These are phyloP conservation scores for Pomacea canaliculata DNA, from an alignment of 2,888 invertebrate species.

Conservation along the genomic window DNA sequence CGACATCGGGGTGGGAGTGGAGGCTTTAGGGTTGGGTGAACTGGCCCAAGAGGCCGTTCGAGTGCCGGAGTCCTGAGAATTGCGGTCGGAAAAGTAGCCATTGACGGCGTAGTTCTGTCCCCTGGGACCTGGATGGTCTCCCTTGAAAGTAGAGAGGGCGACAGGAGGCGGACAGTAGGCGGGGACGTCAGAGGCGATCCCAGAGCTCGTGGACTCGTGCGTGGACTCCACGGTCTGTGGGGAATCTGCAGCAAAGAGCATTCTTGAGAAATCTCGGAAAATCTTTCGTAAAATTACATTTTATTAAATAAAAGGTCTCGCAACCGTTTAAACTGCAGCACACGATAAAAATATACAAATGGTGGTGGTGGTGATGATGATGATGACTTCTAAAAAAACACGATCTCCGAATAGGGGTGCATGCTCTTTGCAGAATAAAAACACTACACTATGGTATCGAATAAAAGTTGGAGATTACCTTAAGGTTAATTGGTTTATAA, in stretches of 20 bases:
- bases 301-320: too few species aligned
- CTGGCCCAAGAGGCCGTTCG: constrained; percentile 35
- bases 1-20: constrained; percentile 23
- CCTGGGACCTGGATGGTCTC: constrained; percentile 31
- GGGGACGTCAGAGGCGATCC: constrained; percentile 63
- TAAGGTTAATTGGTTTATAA: too few species aligned
- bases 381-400: too few species aligned
- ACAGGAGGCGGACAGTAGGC: constrained; percentile 43
- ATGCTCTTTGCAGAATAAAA: too few species aligned
- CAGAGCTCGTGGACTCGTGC: constrained; percentile 68
- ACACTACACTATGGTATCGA: too few species aligned
- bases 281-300: too few species aligned
- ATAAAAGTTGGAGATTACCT: too few species aligned
- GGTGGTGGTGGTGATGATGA: too few species aligned
- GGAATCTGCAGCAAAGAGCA: constrained; percentile 20
- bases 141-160: constrained; percentile 53
- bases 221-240: constrained; percentile 43
- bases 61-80: constrained; percentile 40
- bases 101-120: not conserved
- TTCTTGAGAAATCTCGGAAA: too few species aligned
- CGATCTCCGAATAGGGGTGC: too few species aligned
- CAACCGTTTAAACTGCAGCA: too few species aligned
- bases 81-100: constrained; percentile 35
- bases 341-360: too few species aligned
- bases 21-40: constrained; percentile 38